Conservation (phyloP, 2,113 vertebrate species). For the Hemiprocne comata region DNA sequence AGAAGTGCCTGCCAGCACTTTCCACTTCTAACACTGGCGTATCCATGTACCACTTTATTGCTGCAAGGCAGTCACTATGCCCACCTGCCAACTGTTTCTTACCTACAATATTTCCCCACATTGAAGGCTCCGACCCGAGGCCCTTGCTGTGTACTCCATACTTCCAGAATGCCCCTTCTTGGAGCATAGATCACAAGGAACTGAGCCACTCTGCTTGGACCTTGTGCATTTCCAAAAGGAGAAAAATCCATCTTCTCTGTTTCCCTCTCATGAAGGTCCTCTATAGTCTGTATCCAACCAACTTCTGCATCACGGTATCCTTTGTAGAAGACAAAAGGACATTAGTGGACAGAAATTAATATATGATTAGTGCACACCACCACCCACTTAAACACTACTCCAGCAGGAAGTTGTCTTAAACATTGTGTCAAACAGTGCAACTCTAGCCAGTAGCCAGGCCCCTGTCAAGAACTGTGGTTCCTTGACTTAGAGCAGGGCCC, state of each 20-base stretch:
- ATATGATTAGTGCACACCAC: not conserved
- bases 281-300: constrained; percentile 92
- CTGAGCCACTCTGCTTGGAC: constrained; percentile 86
- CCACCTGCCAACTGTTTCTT: not conserved
- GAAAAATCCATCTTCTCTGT: constrained; percentile 75
- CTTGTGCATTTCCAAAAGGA: constrained; percentile 79
- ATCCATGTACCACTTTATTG: accelerated
- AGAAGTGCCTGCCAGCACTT: not conserved
- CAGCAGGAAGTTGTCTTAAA: not conserved
- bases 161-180: constrained; percentile 93
- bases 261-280: constrained; percentile 88
- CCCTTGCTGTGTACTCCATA: constrained; percentile 95
- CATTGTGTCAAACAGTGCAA: not conserved
- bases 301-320: constrained; percentile 94
- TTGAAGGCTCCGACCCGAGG: constrained; percentile 96
- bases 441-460: not conserved
- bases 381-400: not conserved
- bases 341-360: not conserved
- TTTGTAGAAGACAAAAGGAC: constrained; percentile 43
- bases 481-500: not conserved
- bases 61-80: not conserved
- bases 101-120: constrained; percentile 96
- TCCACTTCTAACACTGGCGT: not conserved
- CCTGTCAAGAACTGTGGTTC: not conserved
- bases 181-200: constrained; percentile 97